Conservation (phyloP, 2,113 vertebrate species). For the Hiodon alosoides region DNA sequence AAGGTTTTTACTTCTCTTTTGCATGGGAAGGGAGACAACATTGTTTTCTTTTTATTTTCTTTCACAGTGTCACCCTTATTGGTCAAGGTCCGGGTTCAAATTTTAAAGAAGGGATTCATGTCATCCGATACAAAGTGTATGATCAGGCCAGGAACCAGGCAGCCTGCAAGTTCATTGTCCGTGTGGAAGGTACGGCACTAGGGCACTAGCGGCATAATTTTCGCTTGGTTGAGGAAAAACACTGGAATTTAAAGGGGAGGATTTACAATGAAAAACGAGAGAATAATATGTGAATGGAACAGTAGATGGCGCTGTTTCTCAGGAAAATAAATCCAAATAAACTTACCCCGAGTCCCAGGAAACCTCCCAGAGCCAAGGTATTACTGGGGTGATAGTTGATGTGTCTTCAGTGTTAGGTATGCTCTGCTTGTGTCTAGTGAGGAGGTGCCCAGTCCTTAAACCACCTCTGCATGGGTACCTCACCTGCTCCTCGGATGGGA, state of each 20-base stretch:
- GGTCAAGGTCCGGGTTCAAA: constrained; percentile 75
- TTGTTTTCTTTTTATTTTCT: not conserved
- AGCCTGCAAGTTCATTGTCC: constrained; percentile 88
- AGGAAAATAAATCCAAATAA: too few species aligned
- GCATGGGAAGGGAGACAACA: not conserved
- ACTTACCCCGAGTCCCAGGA: too few species aligned
- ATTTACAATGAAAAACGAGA: too few species aligned
- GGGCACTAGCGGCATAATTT: not conserved
- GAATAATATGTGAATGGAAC: too few species aligned
- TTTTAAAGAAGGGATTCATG: constrained; percentile 75
- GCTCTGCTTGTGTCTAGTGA: constrained; percentile 58
- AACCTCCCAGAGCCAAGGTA: too few species aligned
- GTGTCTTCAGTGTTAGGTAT: not conserved
- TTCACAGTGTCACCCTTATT: constrained; percentile 70
- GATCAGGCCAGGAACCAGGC: constrained; percentile 86
- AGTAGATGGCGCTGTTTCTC: too few species aligned
- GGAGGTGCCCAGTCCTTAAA: constrained; percentile 72
- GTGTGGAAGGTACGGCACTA: constrained; percentile 75
- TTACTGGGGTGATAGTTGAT: too few species aligned
- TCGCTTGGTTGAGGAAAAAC: too few species aligned
- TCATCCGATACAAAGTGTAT: constrained; percentile 83
- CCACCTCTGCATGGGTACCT: constrained; percentile 76
- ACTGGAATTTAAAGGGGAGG: too few species aligned
- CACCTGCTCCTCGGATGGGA: constrained; percentile 75
- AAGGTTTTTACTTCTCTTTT: constrained; percentile 1